phyloP scores from a whole-genome alignment of 2,113 vertebrate genomes.

The Probosciger aterrimus region DNA sequence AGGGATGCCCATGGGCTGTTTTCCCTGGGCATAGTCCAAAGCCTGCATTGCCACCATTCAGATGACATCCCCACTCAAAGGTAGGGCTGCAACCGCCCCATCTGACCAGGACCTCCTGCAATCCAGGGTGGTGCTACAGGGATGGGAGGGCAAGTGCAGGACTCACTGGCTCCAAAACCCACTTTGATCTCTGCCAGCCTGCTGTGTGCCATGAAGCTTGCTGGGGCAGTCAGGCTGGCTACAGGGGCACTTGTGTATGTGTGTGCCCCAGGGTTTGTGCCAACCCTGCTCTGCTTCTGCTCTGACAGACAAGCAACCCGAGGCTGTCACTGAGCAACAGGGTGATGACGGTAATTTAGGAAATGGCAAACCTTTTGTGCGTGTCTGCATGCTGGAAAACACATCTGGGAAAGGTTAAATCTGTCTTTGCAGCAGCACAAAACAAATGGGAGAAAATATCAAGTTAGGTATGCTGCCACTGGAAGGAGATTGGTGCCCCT shows the following conservation, averaged over 20 bases:
- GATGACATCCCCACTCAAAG: not conserved
- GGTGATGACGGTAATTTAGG: not conserved
- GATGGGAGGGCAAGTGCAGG: not conserved
- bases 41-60: not conserved
- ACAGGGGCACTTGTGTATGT: rapidly evolving
- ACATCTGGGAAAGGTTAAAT: not conserved
- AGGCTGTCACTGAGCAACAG: not conserved
- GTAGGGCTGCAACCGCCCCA: rapidly evolving
- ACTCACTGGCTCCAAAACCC: not conserved
- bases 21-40: not conserved
- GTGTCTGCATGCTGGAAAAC: not conserved
- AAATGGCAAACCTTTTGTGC: not conserved
- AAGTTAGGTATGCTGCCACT: not conserved
- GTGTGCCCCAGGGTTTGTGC: not conserved
- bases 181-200: not conserved
- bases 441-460: not conserved
- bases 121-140: rapidly evolving
- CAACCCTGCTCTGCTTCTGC: not conserved
- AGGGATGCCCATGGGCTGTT: rapidly evolving
- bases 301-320: not conserved
- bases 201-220: not conserved
- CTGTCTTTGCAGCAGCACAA: not conserved
- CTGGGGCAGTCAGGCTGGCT: not conserved
- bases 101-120: not conserved
- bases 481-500: not conserved